phyloP scores from a whole-genome alignment of 2,113 vertebrate genomes.

The Phrynocephalus versicolor region DNA sequence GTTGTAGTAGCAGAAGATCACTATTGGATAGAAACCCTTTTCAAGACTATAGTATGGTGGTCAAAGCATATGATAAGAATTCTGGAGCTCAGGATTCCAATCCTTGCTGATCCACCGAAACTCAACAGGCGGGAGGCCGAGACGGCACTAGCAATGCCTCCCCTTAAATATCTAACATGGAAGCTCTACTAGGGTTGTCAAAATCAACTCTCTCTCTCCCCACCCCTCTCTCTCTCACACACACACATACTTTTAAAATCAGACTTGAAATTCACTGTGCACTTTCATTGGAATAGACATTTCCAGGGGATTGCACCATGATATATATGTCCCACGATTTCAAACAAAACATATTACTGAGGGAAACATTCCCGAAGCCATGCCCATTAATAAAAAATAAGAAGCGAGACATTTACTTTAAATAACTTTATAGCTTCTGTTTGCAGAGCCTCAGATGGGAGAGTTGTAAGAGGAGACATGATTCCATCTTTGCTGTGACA shows the following conservation, averaged over 20 bases:
- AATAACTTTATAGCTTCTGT: slow-evolving; percentile 98
- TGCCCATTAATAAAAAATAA: neutral
- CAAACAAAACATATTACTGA: neutral
- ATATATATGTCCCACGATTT: neutral
- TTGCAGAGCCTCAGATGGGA: slow-evolving; percentile 94
- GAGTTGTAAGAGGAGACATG: slow-evolving; percentile 88
- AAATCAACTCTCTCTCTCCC: neutral
- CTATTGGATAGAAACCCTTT: no score
- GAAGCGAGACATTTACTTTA: slow-evolving; percentile 80
- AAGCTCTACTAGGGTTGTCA: neutral
- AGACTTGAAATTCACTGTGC: neutral
- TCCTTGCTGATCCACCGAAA: no score
- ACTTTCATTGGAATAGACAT: neutral
- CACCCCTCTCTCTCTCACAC: no score
- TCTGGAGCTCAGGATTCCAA: no score
- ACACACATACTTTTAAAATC: neutral
- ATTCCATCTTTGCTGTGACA: slow-evolving; percentile 96
- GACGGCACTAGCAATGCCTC: no score
- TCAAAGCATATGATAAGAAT: no score
- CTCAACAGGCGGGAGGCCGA: no score
- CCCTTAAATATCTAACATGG: neutral
- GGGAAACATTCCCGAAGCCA: neutral
- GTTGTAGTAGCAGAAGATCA: no score
- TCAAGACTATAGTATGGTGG: no score
- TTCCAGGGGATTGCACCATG: no score